A percentile compares a stretch with the other conserved stretches of the same genome.
Conservation (phyloP, 2,888 invertebrate genomes). For the Ectemnius lituratus region DNA sequence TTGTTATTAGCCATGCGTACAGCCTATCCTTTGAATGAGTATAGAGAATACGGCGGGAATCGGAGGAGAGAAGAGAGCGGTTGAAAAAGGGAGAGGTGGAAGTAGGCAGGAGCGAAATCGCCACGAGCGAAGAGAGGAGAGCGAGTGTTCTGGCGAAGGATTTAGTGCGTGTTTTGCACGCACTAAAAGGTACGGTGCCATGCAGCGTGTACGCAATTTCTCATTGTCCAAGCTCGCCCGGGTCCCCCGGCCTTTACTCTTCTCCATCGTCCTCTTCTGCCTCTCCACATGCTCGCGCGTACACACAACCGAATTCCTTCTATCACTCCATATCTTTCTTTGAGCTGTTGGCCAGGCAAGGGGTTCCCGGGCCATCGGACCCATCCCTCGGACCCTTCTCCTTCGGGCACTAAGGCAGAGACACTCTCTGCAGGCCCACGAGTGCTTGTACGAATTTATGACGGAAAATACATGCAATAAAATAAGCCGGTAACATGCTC, state of each 20-base stretch:
- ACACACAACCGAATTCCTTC: slow-evolving; percentile 33
- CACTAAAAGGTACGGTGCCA: slow-evolving; percentile 56
- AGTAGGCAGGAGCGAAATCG: slow-evolving; percentile 10
- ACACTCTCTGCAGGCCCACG: slow-evolving; percentile 5
- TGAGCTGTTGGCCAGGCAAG: slow-evolving; percentile 29
- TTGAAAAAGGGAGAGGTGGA: neutral
- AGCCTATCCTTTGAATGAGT: too few relatives aligned
- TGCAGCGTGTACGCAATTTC: slow-evolving; percentile 69
- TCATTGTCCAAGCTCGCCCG: slow-evolving; percentile 66
- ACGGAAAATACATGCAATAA: slow-evolving; percentile 75
- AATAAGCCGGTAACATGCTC: slow-evolving; percentile 48
- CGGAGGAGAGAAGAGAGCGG: neutral
- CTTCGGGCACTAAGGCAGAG: slow-evolving; percentile 38
- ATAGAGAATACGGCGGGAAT: too few relatives aligned
- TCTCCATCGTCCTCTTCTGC: slow-evolving; percentile 17
- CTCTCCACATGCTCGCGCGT: slow-evolving; percentile 8
- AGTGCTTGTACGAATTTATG: slow-evolving; percentile 67
- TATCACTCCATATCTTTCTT: slow-evolving; percentile 35
- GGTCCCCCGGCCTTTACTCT: slow-evolving; percentile 45
- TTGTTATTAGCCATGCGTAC: neutral
- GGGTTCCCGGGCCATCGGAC: slow-evolving; percentile 24
- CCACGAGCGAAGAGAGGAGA: slow-evolving; percentile 20
- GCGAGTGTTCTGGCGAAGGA: slow-evolving; percentile 22
- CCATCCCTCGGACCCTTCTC: slow-evolving; percentile 40
- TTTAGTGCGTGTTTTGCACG: slow-evolving; percentile 55